phyloP scores from a whole-genome alignment of 2,113 vertebrate genomes.

The Halcyon malimbica region DNA sequence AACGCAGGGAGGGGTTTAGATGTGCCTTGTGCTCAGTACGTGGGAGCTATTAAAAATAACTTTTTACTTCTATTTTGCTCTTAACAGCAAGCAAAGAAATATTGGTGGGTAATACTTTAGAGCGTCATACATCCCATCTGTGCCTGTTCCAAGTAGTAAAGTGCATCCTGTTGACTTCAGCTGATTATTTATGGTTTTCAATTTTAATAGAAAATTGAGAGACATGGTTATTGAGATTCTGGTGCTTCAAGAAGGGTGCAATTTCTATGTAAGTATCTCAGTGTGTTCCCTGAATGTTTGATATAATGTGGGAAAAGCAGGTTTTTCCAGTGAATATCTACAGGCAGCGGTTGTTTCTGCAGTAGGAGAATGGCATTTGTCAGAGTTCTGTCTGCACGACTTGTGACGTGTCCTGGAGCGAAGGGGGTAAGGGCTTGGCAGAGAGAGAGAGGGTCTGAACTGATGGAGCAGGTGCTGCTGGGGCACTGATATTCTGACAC shows the following conservation, averaged over 20 bases:
- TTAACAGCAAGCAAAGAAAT: neutral
- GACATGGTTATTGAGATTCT: neutral
- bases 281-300: neutral
- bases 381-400: neutral
- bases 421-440: neutral
- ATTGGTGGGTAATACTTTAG: neutral
- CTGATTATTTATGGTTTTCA: neutral
- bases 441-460: neutral
- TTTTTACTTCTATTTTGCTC: neutral
- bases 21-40: neutral
- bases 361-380: neutral
- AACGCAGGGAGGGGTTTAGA: neutral
- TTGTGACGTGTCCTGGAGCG: no score
- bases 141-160: neutral
- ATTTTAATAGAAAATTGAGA: neutral
- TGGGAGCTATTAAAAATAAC: neutral
- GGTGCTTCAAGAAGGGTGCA: neutral
- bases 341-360: neutral
- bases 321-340: neutral
- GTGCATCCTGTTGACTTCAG: neutral
- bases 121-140: neutral
- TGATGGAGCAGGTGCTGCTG: neutral
- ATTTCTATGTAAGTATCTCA: neutral
- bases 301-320: neutral
- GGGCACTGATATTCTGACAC: neutral